Evolutionary conservation across 2,888 invertebrate species (phyloP).

Genomic region (Tipula vernalis): DNA sequence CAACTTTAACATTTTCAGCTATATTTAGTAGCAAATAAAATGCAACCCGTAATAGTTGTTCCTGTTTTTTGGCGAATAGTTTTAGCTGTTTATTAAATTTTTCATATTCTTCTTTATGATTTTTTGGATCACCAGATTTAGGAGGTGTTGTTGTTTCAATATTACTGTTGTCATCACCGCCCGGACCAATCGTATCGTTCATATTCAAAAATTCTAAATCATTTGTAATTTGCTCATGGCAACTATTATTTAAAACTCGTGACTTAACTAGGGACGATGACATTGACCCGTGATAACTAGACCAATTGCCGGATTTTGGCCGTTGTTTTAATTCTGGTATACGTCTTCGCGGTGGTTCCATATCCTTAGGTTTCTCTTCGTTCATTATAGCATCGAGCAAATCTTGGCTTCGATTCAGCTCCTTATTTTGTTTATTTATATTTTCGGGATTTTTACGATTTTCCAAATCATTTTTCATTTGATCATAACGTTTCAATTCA

Average conservation of each 20-base stretch:
- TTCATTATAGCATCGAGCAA: conserved; percentile 34
- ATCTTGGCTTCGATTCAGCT: conserved; percentile 25
- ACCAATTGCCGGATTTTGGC: conserved; percentile 65
- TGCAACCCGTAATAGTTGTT: conserved; percentile 79
- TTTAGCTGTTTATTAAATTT: conserved; percentile 64
- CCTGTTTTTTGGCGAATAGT: conserved; percentile 80
- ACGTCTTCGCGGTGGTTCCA: conserved; percentile 53
- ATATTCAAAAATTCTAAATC: background rate
- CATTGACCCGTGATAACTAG: conserved; percentile 35
- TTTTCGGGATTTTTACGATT: conserved; percentile 38
- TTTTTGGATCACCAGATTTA: conserved; percentile 33
- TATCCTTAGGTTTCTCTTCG: conserved; percentile 36
- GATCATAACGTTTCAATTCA: conserved; percentile 85
- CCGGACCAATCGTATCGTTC: conserved; percentile 18
- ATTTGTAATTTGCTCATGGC: conserved; percentile 47
- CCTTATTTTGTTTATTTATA: conserved; percentile 23
- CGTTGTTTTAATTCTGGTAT: conserved; percentile 61
- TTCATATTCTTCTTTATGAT: conserved; percentile 59
- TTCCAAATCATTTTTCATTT: conserved; percentile 72
- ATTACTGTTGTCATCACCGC: conserved; percentile 32
- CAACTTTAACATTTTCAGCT: conserved; percentile 88
- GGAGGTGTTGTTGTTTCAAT: conserved; percentile 30
- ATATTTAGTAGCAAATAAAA: conserved; percentile 90
- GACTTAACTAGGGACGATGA: conserved; percentile 41
- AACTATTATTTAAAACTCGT: conserved; percentile 51